Conservation (phyloP, 2,888 invertebrate species). For the Cyclophora punctaria region DNA sequence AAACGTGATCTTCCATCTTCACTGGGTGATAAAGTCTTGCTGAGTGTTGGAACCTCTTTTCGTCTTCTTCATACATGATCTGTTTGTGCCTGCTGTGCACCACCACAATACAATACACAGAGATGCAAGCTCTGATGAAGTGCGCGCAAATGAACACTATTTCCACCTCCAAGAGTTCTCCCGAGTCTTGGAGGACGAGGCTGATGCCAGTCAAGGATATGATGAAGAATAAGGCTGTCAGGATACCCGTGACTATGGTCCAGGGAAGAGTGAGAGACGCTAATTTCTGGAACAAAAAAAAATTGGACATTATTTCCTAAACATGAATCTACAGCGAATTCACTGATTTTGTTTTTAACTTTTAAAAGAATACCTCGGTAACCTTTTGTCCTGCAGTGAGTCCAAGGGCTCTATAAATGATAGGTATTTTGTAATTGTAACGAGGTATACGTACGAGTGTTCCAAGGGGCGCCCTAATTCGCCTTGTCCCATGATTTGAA, state of each 20-base stretch:
- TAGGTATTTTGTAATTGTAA: no score
- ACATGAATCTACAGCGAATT: no score
- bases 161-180: slow-evolving; percentile 47
- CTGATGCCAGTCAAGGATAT: slow-evolving; percentile 60
- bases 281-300: slow-evolving; percentile 39
- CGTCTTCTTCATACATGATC: slow-evolving; percentile 55
- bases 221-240: slow-evolving; percentile 57
- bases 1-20: slow-evolving; percentile 28
- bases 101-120: slow-evolving; percentile 61
- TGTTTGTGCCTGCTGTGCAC: slow-evolving; percentile 66
- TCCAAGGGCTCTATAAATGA: no score
- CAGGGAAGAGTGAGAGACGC: slow-evolving; percentile 60
- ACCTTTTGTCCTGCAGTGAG: no score
- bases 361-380: no score
- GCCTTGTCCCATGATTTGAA: no score
- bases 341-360: no score
- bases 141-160: slow-evolving; percentile 43
- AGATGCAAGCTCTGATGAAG: slow-evolving; percentile 54
- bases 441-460: no score
- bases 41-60: slow-evolving; percentile 44
- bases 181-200: slow-evolving; percentile 58
- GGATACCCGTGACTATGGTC: slow-evolving; percentile 65
- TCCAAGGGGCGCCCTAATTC: no score
- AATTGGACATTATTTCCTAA: no score
- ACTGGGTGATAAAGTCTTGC: slow-evolving; percentile 48